phyloP scores from a whole-genome alignment of 2,797 vertebrate genomes.

The Propithecus deckenii region DNA sequence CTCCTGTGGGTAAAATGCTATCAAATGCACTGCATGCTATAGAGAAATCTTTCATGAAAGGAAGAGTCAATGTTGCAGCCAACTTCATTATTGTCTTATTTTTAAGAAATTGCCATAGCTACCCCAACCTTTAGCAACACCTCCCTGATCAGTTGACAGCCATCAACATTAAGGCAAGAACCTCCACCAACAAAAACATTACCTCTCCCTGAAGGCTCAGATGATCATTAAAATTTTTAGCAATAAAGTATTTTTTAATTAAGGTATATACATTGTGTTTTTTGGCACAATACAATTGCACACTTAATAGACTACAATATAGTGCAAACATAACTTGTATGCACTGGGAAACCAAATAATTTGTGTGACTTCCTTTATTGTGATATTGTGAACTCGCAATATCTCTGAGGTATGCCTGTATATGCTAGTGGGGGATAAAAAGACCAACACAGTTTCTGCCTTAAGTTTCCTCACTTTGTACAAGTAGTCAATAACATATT shows the following conservation, averaged over 20 bases:
- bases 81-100: not conserved
- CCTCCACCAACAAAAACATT: not conserved
- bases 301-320: not conserved
- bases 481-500: not conserved
- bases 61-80: not conserved
- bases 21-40: not conserved
- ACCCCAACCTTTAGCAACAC: not conserved
- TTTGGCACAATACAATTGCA: not conserved
- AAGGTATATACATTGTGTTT: not conserved
- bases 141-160: not conserved
- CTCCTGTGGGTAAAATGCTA: not conserved
- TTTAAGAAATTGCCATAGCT: not conserved
- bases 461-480: constrained; percentile 28
- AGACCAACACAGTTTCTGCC: not conserved
- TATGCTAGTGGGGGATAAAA: not conserved
- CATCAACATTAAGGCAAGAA: not conserved
- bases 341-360: not conserved
- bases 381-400: not conserved
- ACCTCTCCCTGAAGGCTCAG: not conserved
- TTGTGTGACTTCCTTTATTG: not conserved
- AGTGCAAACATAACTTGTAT: not conserved
- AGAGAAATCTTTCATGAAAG: not conserved
- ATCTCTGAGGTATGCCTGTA: not conserved
- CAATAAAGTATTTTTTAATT: not conserved
- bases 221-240: not conserved